These are phyloP conservation scores for Yoshiicerus persimilis DNA, from an alignment of 1,140 invertebrate genomes.

Conservation along the genomic window DNA sequence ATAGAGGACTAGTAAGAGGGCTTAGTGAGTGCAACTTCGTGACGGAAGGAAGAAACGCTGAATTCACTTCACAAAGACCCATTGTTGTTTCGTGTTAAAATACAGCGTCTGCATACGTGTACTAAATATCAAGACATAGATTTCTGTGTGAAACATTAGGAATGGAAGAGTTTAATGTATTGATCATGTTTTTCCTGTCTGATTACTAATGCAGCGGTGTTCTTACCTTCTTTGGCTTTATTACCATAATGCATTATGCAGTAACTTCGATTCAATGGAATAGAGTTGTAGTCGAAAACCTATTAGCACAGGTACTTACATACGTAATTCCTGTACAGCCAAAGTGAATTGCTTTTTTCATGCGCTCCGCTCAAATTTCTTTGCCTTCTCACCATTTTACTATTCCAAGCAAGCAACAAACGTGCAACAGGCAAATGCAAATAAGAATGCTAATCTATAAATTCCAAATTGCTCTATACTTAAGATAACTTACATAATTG, in stretches of 20 bases:
- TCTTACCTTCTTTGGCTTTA: slow-evolving; percentile 9
- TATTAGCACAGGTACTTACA: not conserved
- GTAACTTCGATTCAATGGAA: not conserved
- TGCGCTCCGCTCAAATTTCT: not conserved
- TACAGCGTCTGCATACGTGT: not conserved
- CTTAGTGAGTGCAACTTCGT: not conserved
- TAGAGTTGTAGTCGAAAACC: not conserved
- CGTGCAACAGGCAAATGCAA: not conserved
- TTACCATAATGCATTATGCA: slow-evolving; percentile 20
- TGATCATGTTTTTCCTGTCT: slow-evolving; percentile 16
- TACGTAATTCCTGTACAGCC: not conserved
- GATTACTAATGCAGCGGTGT: not conserved
- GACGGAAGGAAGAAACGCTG: slow-evolving; percentile 10
- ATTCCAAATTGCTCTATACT: not conserved
- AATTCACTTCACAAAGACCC: slow-evolving; percentile 10
- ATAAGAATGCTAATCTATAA: not conserved
- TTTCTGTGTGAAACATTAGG: not conserved
- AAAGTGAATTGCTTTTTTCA: not conserved
- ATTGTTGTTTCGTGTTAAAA: not conserved
- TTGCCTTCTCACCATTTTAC: not conserved
- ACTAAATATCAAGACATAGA: not conserved
- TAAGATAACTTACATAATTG: not conserved
- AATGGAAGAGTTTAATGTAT: slow-evolving; percentile 16
- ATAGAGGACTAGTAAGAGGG: not conserved
- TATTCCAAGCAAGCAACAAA: not conserved